phyloP scores from a whole-genome alignment of 2,797 vertebrate genomes.

The Simalia tracyae region DNA sequence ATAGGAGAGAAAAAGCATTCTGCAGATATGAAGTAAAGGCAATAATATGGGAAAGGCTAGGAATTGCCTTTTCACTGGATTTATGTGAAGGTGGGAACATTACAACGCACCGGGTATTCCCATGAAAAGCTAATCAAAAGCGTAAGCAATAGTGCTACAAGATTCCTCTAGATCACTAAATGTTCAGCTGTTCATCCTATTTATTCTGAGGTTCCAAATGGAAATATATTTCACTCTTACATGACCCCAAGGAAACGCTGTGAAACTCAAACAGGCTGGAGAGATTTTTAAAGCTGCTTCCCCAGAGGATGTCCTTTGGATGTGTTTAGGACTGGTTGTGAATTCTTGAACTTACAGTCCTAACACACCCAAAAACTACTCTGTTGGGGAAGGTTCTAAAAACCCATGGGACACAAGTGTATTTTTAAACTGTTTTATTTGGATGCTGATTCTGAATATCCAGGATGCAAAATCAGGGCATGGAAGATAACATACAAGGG shows the following conservation, averaged over 20 bases:
- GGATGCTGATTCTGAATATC: neutral
- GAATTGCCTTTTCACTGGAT: neutral
- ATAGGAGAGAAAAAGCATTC: neutral
- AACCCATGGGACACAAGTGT: slow-evolving; percentile 27
- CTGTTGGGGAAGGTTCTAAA: neutral
- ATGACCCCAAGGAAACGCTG: slow-evolving; percentile 25
- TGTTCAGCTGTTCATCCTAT: neutral
- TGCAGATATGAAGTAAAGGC: neutral
- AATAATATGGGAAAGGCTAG: neutral
- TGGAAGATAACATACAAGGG: neutral
- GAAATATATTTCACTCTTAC: slow-evolving; percentile 13
- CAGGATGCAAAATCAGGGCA: neutral
- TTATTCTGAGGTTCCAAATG: neutral
- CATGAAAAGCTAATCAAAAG: neutral
- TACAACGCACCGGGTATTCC: neutral
- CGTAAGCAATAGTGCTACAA: neutral
- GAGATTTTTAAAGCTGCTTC: neutral
- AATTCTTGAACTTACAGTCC: neutral
- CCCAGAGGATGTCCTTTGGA: neutral
- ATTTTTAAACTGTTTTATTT: slow-evolving; percentile 10
- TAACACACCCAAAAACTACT: neutral
- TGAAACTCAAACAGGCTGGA: slow-evolving; percentile 8
- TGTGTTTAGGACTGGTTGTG: neutral
- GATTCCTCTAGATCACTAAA: neutral
- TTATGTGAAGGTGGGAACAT: neutral